Conservation (phyloP, 1,140 invertebrate genomes). For the Asobara japonica region DNA sequence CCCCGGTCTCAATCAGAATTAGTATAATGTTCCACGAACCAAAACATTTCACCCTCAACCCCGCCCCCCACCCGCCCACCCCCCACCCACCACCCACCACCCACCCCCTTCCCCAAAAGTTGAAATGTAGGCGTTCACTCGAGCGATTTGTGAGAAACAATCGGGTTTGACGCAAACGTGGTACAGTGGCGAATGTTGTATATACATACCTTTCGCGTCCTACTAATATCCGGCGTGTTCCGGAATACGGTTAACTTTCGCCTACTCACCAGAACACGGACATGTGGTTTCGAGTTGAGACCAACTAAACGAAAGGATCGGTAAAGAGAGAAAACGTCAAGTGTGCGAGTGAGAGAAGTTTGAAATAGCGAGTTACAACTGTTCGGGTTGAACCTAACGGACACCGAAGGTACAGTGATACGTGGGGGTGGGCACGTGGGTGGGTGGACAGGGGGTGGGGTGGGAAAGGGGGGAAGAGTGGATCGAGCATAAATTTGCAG, state of each 20-base stretch:
- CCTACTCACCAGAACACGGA: conserved; percentile 34
- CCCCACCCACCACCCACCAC: background rate
- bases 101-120: background rate
- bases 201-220: conserved; percentile 1
- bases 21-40: too few relatives aligned
- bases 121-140: background rate
- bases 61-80: too few relatives aligned
- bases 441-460: background rate
- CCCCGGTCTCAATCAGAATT: too few relatives aligned
- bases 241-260: conserved; percentile 36
- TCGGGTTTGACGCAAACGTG: background rate
- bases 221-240: conserved; percentile 33
- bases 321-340: conserved; percentile 1
- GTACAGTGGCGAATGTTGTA: conserved; percentile 4
- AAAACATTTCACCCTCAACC: too few relatives aligned
- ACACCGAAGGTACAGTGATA: conserved; percentile 15
- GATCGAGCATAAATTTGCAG: conserved; percentile 32
- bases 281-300: conserved; percentile 26
- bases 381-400: conserved; percentile 20
- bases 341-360: background rate
- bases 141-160: background rate
- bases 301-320: background rate
- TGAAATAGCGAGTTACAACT: conserved; percentile 23
- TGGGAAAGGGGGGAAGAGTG: too few relatives aligned
- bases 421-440: background rate